Evolutionary conservation across 2,888 invertebrate genomes (phyloP).

Genomic region (Zygaena filipendulae): DNA sequence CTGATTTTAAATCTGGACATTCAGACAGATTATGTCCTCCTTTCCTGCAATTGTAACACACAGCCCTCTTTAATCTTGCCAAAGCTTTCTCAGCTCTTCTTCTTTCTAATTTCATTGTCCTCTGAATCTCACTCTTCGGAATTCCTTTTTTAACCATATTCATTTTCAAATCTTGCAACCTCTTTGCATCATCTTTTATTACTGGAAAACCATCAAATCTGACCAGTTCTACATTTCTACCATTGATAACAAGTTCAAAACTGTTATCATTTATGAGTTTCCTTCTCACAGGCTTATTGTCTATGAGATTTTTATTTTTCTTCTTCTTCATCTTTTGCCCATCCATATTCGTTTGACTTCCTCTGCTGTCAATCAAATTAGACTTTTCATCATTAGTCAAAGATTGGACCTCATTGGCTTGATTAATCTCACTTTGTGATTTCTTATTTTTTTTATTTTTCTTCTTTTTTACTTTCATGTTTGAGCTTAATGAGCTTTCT

Average conservation of each 20-base stretch:
- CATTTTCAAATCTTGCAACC: conserved; percentile 69
- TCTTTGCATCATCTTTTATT: conserved; percentile 75
- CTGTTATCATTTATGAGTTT: conserved; percentile 52
- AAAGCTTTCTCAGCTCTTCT: conserved; percentile 78
- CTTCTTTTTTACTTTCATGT: conserved; percentile 7
- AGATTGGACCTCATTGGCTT: conserved; percentile 1
- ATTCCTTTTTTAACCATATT: conserved; percentile 75
- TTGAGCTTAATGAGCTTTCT: no score
- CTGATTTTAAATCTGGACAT: conserved; percentile 76
- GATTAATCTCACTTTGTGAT: conserved; percentile 1
- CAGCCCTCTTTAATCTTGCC: conserved; percentile 73
- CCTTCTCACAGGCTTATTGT: conserved; percentile 42
- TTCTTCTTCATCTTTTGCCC: conserved; percentile 20
- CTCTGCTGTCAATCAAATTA: conserved; percentile 6
- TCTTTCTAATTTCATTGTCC: conserved; percentile 75
- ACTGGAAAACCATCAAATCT: conserved; percentile 79
- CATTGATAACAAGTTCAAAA: conserved; percentile 71
- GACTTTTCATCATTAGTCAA: neutral
- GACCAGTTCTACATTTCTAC: conserved; percentile 69
- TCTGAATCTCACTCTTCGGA: conserved; percentile 73
- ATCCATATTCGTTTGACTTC: conserved; percentile 11
- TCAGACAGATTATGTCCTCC: conserved; percentile 84
- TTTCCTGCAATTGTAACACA: conserved; percentile 82
- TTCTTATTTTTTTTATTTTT: conserved; percentile 16
- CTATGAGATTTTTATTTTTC: conserved; percentile 25